These are phyloP conservation scores for Mionectes olivaceus DNA, from an alignment of 2,797 vertebrate genomes.

Conservation along the genomic window DNA sequence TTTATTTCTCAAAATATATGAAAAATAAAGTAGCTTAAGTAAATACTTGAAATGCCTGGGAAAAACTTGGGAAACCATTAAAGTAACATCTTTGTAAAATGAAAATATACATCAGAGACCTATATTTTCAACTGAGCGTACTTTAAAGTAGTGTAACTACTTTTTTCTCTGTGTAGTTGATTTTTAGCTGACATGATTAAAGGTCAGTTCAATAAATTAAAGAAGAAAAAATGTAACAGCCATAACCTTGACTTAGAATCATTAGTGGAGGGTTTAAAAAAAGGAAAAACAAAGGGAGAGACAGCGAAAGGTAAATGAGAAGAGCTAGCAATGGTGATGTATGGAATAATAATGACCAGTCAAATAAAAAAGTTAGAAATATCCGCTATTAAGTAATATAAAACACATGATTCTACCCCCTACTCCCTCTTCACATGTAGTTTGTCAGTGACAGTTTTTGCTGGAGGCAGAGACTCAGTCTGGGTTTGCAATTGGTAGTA, in stretches of 20 bases:
- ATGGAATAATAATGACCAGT: neutral
- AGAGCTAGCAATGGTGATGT: neutral
- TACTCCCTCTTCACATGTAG: neutral
- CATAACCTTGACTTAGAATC: neutral
- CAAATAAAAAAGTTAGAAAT: neutral
- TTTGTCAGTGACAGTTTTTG: neutral
- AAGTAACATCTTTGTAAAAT: neutral
- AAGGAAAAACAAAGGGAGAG: neutral
- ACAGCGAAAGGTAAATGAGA: neutral
- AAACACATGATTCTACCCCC: neutral
- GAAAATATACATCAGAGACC: neutral
- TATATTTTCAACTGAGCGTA: neutral
- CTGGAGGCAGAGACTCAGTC: neutral
- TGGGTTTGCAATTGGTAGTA: neutral
- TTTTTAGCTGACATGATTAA: neutral
- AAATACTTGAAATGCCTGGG: neutral
- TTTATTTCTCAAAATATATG: neutral
- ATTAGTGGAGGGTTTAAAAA: neutral
- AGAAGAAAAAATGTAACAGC: neutral
- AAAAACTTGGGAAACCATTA: neutral
- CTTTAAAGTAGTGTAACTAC: neutral
- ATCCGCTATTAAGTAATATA: neutral
- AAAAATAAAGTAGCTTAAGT: neutral
- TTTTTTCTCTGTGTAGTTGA: neutral
- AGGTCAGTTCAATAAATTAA: neutral